Evolutionary conservation across 2,888 invertebrate genomes (phyloP).

Genomic region (Agrypnus murinus): DNA sequence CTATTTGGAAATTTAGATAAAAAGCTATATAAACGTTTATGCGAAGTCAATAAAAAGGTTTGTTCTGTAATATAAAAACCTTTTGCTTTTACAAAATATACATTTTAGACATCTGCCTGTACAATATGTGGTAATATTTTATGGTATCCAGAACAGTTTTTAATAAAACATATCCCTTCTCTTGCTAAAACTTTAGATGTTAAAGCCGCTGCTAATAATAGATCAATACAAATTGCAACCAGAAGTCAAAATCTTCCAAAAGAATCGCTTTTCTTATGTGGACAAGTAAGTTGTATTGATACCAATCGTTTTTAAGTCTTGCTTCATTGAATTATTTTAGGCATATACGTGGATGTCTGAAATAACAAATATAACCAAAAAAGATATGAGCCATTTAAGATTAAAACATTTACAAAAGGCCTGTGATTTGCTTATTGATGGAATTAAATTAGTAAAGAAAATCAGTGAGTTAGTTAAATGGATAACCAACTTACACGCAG

Average conservation of each 20-base stretch:
- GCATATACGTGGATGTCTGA: constrained; percentile 78
- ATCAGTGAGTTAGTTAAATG: constrained; percentile 72
- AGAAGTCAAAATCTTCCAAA: constrained; percentile 77
- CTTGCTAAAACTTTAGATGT: constrained; percentile 74
- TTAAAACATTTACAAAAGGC: constrained; percentile 74
- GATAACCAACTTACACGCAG: constrained; percentile 82
- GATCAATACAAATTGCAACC: constrained; percentile 75
- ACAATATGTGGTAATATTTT: constrained; percentile 85
- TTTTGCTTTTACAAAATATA: constrained; percentile 10
- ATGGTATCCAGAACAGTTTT: constrained; percentile 91
- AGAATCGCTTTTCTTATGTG: constrained; percentile 75
- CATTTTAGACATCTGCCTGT: constrained; percentile 82
- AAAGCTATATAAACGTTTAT: constrained; percentile 81
- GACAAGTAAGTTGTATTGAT: constrained; percentile 66
- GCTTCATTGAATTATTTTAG: constrained; percentile 67
- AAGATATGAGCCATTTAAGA: constrained; percentile 71
- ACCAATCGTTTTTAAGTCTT: constrained; percentile 5
- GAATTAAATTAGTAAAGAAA: constrained; percentile 69
- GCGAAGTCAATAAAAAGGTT: constrained; percentile 86
- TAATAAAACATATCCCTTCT: constrained; percentile 78
- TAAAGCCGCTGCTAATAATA: constrained; percentile 68
- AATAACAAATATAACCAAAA: constrained; percentile 73
- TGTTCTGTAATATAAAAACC: not conserved
- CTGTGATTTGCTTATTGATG: constrained; percentile 74
- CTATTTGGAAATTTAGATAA: constrained; percentile 86